Evolutionary conservation across 2,888 invertebrate species (phyloP), one percentile per base, ranked within the genome.

Genomic region (Zygaena filipendulae): DNA sequence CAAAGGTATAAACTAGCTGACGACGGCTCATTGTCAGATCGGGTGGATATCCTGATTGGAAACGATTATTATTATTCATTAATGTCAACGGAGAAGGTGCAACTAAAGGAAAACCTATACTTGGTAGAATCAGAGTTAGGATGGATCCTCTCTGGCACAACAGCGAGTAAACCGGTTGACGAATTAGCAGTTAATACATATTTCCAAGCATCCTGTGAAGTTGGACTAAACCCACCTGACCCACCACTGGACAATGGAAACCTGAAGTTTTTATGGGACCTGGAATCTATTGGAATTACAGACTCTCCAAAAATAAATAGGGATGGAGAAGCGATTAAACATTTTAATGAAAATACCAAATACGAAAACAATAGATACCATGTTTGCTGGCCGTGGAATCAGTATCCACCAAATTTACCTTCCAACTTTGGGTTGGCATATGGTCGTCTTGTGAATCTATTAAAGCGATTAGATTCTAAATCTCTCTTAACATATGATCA

Each of bases 51-150:
- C 2, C 9, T 41, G 2, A 18, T 41, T 4, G 42, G 43, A 1
- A 44, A 39, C 19, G 40, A 45, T 23, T 44, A 43, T 30, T 45
- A 44, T 13, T 30, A 27, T 12, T 30, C 37, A 0, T 23, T 45
- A 8, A 36, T 43, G 14, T 11, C 12, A 9, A n/a, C 9, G 3
- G 21, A 36, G 11, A 41, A 39, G n/a, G 29, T 35, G 9, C 4
- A 21, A 11, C n/a, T 43, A 1, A 7, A 4, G 9, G 28, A 40
- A 14, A 9, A 42, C 9, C 23, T 44, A 4, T 43, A 28, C 13
- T 27, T 43, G 3, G 32, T 42, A 1, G 23, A 39, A 4, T 36
- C 43, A 0, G 29, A 37, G 7, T 39, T 44, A 19, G 43, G 43
- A 1, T 45, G 41, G 44, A 23, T 43, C 11, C 13, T 31, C 2